These are phyloP conservation scores for Nanorana parkeri DNA, from an alignment of 2,113 vertebrate genomes.

Conservation along the genomic window DNA sequence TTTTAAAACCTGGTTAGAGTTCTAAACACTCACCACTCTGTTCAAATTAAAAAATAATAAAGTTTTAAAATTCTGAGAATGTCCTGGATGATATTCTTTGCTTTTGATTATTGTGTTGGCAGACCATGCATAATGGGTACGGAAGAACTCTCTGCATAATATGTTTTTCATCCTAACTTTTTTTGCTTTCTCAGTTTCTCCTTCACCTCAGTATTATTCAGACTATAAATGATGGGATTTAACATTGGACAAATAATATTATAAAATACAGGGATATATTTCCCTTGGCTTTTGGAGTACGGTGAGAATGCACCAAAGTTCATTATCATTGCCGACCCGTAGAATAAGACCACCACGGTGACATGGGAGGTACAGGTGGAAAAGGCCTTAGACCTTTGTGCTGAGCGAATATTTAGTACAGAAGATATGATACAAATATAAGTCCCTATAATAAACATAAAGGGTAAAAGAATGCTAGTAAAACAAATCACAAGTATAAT, in stretches of 20 bases:
- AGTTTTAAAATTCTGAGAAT: too few species aligned
- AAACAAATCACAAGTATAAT: not conserved
- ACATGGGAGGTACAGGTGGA: not conserved
- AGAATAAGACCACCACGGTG: not conserved
- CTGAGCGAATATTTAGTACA: not conserved
- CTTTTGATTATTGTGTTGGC: too few species aligned
- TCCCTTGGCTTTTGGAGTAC: not conserved
- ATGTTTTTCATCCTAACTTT: too few species aligned
- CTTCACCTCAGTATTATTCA: not conserved
- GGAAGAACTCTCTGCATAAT: too few species aligned
- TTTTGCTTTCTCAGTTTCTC: too few species aligned
- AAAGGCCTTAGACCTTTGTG: not conserved
- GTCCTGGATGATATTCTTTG: too few species aligned
- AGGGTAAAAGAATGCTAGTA: not conserved
- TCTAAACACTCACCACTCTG: too few species aligned
- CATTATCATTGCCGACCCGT: not conserved
- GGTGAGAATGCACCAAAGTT: not conserved
- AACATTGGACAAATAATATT: not conserved
- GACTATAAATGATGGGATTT: conserved; percentile 3
- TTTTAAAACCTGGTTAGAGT: too few species aligned
- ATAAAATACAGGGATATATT: not conserved
- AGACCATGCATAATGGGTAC: too few species aligned
- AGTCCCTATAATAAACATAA: not conserved
- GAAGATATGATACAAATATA: not conserved
- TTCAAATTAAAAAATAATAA: too few species aligned